Conservation (phyloP, 2,797 vertebrate genomes). For the Microchirus variegatus region DNA sequence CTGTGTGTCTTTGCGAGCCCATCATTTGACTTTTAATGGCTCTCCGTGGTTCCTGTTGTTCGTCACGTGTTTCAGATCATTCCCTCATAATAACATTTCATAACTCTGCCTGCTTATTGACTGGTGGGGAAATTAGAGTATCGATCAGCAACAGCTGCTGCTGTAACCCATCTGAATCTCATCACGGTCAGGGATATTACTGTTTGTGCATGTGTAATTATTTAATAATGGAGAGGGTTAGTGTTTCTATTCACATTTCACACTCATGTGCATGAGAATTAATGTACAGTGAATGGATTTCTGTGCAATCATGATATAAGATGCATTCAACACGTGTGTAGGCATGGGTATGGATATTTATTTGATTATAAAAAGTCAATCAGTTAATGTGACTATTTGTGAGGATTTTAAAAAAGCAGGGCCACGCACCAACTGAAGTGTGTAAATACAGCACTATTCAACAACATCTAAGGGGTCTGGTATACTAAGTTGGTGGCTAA, state of each 20-base stretch:
- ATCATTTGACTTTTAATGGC: slow-evolving; percentile 7
- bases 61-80: slow-evolving; percentile 35
- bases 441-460: too few species aligned
- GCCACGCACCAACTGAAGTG: too few species aligned
- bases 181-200: slow-evolving; percentile 58
- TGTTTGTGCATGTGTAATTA: slow-evolving; percentile 49
- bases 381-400: too few species aligned
- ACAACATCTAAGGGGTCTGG: too few species aligned
- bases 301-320: too few species aligned
- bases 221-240: slow-evolving; percentile 46
- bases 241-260: neutral
- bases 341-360: too few species aligned
- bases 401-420: too few species aligned
- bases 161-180: slow-evolving; percentile 68
- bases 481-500: too few species aligned
- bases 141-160: slow-evolving; percentile 64
- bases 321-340: too few species aligned
- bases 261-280: too few species aligned
- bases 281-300: too few species aligned
- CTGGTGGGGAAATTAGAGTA: slow-evolving; percentile 67
- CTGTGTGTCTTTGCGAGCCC: neutral
- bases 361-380: too few species aligned
- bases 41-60: slow-evolving; percentile 10
- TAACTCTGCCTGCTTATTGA: slow-evolving; percentile 52
- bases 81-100: slow-evolving; percentile 63